These are phyloP conservation scores for Trichacis sp. DNA, from an alignment of 2,888 invertebrate genomes.

Conservation along the genomic window DNA sequence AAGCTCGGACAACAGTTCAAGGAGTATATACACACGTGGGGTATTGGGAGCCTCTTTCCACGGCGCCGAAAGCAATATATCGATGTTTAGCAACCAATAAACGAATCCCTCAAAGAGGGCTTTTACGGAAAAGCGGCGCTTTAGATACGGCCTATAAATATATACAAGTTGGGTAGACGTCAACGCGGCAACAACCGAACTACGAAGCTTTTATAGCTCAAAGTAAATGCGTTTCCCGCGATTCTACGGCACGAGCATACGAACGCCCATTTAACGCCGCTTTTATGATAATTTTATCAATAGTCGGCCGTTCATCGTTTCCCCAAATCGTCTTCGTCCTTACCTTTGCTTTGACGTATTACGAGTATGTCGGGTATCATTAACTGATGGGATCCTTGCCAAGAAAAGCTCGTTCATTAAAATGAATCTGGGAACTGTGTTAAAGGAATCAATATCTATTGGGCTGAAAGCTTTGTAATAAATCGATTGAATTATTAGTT, in stretches of 20 bases:
- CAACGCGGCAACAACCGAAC: conserved; percentile 58
- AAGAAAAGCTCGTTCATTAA: background rate
- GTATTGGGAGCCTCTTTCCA: conserved; percentile 52
- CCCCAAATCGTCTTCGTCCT: conserved; percentile 33
- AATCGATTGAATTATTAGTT: too few species aligned
- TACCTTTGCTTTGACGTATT: conserved; percentile 27
- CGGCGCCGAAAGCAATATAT: conserved; percentile 66
- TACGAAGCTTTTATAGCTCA: conserved; percentile 64
- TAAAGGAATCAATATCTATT: conserved; percentile 3
- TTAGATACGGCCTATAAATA: conserved; percentile 46
- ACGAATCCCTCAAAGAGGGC: conserved; percentile 68
- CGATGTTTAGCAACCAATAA: conserved; percentile 70
- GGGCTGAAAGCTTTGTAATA: background rate
- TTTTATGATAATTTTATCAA: conserved; percentile 66
- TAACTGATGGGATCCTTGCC: conserved; percentile 8
- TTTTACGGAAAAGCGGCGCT: conserved; percentile 66
- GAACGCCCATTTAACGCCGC: conserved; percentile 57
- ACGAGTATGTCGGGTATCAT: conserved; percentile 20
- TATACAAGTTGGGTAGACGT: conserved; percentile 45
- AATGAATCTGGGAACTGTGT: conserved; percentile 3
- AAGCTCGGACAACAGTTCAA: conserved; percentile 56
- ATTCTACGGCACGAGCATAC: conserved; percentile 50
- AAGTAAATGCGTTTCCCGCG: conserved; percentile 64
- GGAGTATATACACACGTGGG: conserved; percentile 38
- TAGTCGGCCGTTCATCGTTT: conserved; percentile 43